Base-by-base conservation (phyloP, 2,797 vertebrate genomes). In the Spheniscus humboldti region DNA sequence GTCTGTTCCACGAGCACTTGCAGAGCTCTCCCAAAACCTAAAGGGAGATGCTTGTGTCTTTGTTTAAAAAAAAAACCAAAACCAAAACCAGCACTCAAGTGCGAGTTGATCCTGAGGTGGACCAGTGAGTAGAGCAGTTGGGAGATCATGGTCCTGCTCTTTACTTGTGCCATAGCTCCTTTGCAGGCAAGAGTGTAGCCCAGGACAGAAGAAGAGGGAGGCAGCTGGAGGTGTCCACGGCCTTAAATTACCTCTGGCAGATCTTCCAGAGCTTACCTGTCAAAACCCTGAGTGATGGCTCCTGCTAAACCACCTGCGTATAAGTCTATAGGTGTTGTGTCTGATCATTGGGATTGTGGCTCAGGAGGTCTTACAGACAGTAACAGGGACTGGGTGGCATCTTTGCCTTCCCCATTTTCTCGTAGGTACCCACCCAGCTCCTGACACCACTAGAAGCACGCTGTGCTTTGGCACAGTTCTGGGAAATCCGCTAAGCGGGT, bases 151-250 rank as follows among this genome's bases (percentile, higher is more conserved):
- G 30, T 66, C 80, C 23, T 80, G 33, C 47, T 66, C 27, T 80
- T 73, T 74, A 27, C 16, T 39, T 78, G 45, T 59, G 64, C n/a
- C 64, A 53, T 75, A 80, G 39, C 20, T 20, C 45, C 57, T 72
- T 64, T 62, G 15, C 0, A 0, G 17, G 16, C 45, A 53, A 48
- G 22, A 78, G 12, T 13, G 8, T 63, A 78, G 62, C 50, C 28
- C 18, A 19, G 37, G 35, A 35, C 30, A 39, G 69, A 79, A 71
- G 83, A 74, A 73, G 25, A 47, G 16, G 16, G 35, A 79, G 48
- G n/a, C 25, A 93, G 17, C 25, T 72, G 56, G 64, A 83, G 33
- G n/a, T 60, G 13, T 75, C 60, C 28, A 17, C 62, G 53, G 48
- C 76, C 60, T 59, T 63, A 56, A 60, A 60, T 77, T 78, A 67